Evolutionary conservation across 1,140 invertebrate species (phyloP).

Genomic region (Ruditapes philippinarum): DNA sequence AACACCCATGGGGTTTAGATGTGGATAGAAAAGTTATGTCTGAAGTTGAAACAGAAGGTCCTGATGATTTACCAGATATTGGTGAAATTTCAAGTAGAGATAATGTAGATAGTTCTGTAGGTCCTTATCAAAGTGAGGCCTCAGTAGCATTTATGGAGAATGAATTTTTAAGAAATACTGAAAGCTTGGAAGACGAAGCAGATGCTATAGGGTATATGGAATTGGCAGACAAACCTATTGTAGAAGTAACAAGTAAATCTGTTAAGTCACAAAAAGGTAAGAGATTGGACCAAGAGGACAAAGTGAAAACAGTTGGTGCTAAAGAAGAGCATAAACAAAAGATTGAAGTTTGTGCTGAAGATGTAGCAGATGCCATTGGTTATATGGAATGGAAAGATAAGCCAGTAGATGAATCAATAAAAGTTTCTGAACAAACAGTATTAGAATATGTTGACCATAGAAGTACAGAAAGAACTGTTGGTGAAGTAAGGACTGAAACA

Average conservation of each 20-base stretch:
- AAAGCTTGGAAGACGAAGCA: conserved; percentile 5
- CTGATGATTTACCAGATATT: conserved; percentile 46
- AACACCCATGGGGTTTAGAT: conserved; percentile 63
- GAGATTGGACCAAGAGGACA: background rate
- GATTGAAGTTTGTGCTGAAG: conserved; percentile 14
- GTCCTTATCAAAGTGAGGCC: background rate
- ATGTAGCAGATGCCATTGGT: conserved; percentile 47
- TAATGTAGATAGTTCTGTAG: background rate
- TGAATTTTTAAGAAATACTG: background rate
- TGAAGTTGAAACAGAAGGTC: background rate
- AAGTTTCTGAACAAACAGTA: background rate
- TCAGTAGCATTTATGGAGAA: background rate
- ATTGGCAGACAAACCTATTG: conserved; percentile 37
- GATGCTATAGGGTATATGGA: conserved; percentile 58
- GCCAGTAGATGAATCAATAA: background rate
- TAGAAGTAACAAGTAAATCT: background rate
- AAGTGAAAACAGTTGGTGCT: background rate
- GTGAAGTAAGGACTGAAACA: background rate
- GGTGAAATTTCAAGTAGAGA: background rate
- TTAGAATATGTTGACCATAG: background rate
- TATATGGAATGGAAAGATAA: conserved; percentile 43
- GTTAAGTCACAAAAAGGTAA: background rate
- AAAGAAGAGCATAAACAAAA: background rate
- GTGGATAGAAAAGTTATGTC: conserved; percentile 8
- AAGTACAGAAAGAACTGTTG: background rate